A percentile compares a stretch with the other conserved stretches of the same genome.
These are phyloP conservation scores for Suncus etruscus DNA, from an alignment of 2,113 vertebrate species.

Conservation along the genomic window DNA sequence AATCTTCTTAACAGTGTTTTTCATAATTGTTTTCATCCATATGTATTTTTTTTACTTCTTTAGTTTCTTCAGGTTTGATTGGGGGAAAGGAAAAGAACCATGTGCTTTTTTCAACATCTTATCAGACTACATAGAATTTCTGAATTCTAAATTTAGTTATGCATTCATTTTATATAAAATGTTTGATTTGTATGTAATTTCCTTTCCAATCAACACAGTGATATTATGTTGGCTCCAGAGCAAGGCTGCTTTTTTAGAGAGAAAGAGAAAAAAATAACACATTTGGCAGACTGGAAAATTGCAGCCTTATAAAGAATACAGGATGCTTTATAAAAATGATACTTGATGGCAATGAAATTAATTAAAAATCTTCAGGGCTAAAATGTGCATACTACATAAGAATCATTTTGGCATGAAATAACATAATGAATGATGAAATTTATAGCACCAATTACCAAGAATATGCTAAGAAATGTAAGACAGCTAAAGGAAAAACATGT, in stretches of 20 bases:
- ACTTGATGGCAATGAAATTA: conserved; percentile 53
- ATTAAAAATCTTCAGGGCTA: conserved; percentile 56
- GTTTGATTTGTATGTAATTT: conserved; percentile 8
- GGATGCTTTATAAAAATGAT: conserved; percentile 31
- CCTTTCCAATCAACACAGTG: conserved; percentile 16
- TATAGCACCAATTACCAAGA: conserved; percentile 9
- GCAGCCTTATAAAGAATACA: neutral
- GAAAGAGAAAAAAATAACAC: neutral
- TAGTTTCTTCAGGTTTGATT: neutral
- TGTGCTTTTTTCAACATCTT: neutral
- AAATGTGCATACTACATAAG: conserved; percentile 17
- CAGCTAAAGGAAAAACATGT: conserved; percentile 2
- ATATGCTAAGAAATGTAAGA: conserved; percentile 44
- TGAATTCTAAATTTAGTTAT: conserved; percentile 33
- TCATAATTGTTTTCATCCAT: neutral
- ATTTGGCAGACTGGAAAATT: conserved; percentile 41
- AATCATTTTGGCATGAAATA: conserved; percentile 60
- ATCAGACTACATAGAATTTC: neutral
- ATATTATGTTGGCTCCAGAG: conserved; percentile 24
- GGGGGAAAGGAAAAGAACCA: neutral
- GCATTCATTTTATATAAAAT: neutral
- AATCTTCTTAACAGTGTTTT: neutral
- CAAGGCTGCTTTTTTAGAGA: neutral
- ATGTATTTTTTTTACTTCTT: neutral
- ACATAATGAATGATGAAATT: conserved; percentile 57